These are phyloP conservation scores for Saxicola maurus DNA, from an alignment of 2,797 vertebrate species.

Conservation along the genomic window DNA sequence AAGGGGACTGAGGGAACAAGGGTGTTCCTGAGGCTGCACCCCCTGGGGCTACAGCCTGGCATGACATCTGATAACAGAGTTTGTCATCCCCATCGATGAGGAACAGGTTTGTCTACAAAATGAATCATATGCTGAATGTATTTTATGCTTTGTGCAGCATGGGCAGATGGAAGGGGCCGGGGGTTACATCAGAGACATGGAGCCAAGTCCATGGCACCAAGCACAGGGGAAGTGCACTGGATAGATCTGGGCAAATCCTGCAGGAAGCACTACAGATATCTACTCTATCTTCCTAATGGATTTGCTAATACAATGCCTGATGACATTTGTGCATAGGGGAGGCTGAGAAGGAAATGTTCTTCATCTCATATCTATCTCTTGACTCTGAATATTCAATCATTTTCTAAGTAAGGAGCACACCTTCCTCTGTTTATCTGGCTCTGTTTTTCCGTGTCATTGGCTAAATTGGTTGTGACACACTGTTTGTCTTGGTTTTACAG, in stretches of 20 bases:
- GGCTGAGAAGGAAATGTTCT: neutral
- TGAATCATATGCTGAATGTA: neutral
- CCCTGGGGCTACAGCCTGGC: neutral
- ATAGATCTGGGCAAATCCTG: neutral
- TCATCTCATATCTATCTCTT: neutral
- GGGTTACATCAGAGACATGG: rapidly evolving
- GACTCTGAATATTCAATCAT: neutral
- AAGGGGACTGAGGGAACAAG: neutral
- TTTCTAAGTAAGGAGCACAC: neutral
- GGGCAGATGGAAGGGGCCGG: neutral
- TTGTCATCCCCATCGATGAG: rapidly evolving
- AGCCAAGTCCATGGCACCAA: neutral
- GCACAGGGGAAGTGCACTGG: neutral
- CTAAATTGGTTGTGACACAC: neutral
- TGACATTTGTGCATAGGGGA: neutral
- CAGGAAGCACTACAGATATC: neutral
- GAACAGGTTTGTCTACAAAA: neutral
- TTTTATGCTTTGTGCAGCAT: neutral
- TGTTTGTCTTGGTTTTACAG: neutral
- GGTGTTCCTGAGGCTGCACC: neutral
- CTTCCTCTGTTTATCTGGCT: neutral
- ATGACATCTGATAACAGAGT: neutral
- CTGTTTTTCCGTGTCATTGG: neutral
- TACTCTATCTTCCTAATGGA: neutral
- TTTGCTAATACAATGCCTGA: neutral